These are phyloP conservation scores for Labeo rohita DNA, from an alignment of 2,113 vertebrate genomes.

Conservation along the genomic window DNA sequence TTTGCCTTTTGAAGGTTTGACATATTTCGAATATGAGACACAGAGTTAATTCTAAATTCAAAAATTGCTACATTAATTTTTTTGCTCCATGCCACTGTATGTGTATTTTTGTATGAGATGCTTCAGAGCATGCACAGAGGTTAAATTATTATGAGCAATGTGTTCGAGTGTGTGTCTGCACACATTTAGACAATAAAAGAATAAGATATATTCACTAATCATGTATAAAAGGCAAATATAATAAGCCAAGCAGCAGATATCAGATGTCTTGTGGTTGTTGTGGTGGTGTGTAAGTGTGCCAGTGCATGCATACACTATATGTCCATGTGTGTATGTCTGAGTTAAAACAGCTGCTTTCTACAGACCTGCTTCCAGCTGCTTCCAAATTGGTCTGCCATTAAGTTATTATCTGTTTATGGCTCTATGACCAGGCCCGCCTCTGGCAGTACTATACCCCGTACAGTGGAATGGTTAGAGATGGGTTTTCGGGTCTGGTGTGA, in stretches of 20 bases:
- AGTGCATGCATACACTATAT: constrained; percentile 34
- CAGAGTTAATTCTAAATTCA: background rate
- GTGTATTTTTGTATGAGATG: background rate
- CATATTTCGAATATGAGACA: background rate
- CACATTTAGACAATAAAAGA: background rate
- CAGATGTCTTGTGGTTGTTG: constrained; percentile 35
- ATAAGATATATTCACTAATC: constrained; percentile 17
- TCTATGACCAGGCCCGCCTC: constrained; percentile 61
- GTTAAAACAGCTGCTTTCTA: constrained; percentile 73
- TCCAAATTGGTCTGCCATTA: constrained; percentile 77
- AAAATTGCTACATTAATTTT: background rate
- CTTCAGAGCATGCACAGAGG: background rate
- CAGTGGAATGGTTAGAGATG: constrained; percentile 60
- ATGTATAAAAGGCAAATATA: constrained; percentile 31
- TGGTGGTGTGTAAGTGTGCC: constrained; percentile 41
- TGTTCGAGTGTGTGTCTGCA: background rate
- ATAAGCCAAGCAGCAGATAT: constrained; percentile 4
- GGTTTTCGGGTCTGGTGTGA: constrained; percentile 18
- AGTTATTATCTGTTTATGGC: constrained; percentile 77
- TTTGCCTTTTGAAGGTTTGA: background rate
- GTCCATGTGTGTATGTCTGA: constrained; percentile 56
- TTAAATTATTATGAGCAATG: constrained; percentile 16
- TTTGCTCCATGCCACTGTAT: background rate
- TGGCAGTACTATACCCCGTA: constrained; percentile 60
- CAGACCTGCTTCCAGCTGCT: constrained; percentile 75